Percentiles rank a stretch among this genome's conserved stretches.
These are phyloP conservation scores for Serripes groenlandicus DNA, from an alignment of 2,888 invertebrate species.

Conservation along the genomic window DNA sequence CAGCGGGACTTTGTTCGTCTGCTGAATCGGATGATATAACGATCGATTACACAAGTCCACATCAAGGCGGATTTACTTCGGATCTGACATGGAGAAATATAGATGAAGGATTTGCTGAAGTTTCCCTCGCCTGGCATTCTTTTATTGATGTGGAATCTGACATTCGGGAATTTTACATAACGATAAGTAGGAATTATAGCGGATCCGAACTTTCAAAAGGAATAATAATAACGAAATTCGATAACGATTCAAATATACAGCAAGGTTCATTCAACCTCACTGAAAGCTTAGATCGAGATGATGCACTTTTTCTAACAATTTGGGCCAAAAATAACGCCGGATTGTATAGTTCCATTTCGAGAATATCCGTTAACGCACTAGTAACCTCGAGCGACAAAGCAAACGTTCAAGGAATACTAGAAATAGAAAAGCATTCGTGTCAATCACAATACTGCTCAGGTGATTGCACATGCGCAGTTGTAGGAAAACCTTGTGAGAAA, in stretches of 20 bases:
- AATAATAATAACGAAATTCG: neutral
- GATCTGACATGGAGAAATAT: slow-evolving; percentile 51
- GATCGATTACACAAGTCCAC: slow-evolving; percentile 73
- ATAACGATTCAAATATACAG: neutral
- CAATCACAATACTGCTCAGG: slow-evolving; percentile 64
- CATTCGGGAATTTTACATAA: slow-evolving; percentile 50
- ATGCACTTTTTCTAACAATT: slow-evolving; percentile 51
- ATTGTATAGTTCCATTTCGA: slow-evolving; percentile 47
- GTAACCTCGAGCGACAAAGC: neutral
- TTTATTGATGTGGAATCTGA: slow-evolving; percentile 66
- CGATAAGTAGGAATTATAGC: slow-evolving; percentile 52
- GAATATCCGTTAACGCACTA: slow-evolving; percentile 45
- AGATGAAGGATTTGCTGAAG: neutral
- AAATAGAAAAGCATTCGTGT: slow-evolving; percentile 67
- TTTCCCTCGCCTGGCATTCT: slow-evolving; percentile 66
- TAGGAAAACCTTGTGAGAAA: slow-evolving; percentile 63
- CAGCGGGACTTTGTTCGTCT: slow-evolving; percentile 64
- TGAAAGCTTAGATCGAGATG: slow-evolving; percentile 3
- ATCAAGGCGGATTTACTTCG: slow-evolving; percentile 62
- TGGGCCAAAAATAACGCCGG: slow-evolving; percentile 65
- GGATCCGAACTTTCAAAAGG: slow-evolving; percentile 56
- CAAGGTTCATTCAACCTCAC: slow-evolving; percentile 8
- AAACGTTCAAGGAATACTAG: slow-evolving; percentile 35
- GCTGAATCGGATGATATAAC: slow-evolving; percentile 45
- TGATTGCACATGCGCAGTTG: slow-evolving; percentile 68